Evolutionary conservation across 2,888 invertebrate species (phyloP), one percentile per base, ranked within the genome.

Genomic region (Zygothrica quintamaculata): DNA sequence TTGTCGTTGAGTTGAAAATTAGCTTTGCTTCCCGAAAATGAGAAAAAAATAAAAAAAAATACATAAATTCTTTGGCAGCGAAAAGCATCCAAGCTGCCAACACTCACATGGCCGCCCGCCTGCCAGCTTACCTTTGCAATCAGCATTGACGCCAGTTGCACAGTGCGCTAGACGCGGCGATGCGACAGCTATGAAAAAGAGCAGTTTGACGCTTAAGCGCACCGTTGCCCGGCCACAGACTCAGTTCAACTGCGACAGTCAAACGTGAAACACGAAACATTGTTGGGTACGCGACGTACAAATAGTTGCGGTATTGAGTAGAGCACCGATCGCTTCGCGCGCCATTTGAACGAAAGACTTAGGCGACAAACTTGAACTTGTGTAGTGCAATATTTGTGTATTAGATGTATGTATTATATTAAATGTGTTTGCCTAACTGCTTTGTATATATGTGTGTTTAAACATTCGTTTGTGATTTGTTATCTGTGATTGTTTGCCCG

Each of bases 171-270:
- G 56, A 13, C 29, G 42, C 16, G 18, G 55, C 58, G 51, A 11
- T 34, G 36, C 33, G 46, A 39, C 13, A 25, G 39, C 31, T 22
- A 31, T 43, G 46, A 29, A 37, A 57, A 66, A 67, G 74, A 77
- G 70, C 85, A 78, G 84, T 88, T 89, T 87, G 80, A 87, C 84
- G 87, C 88, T 82, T 81, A 87, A 89, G 74, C 87, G 80, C 73
- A 65, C 55, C 51, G 79, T 48, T 67, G 70, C 70, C 77, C 79
- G 75, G 85, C 70, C 70, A 59, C 85, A 87, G 88, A 82, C 77
- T 90, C 89, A 90, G 90, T 90, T 81, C 80, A 76, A 84, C 80
- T 82, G 77, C 86, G 87, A 89, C 89, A 79, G 87, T 80, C 86
- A 76, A 84, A 86, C 88, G 86, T 59, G 80, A 78, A 87, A 79